phyloP scores from a whole-genome alignment of 23 tunicate species.

The Halocynthia roretzi region DNA sequence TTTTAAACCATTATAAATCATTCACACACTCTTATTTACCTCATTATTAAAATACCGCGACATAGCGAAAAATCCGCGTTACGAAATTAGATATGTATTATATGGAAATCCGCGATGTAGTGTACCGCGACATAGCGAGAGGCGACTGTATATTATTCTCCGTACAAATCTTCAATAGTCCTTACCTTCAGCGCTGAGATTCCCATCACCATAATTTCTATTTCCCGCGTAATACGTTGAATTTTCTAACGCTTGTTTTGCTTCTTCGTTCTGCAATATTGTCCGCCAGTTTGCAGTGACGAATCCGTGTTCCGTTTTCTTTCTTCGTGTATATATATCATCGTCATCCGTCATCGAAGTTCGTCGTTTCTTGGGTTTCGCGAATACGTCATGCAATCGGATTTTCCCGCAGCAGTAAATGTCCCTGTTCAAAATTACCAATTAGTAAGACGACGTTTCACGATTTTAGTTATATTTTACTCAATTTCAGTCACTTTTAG shows the following conservation, averaged over 20 bases:
- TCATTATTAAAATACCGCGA: too few species aligned
- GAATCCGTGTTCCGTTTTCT: not conserved
- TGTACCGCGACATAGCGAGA: too few species aligned
- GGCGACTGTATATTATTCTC: too few species aligned
- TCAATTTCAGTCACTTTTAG: too few species aligned
- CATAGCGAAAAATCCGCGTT: too few species aligned
- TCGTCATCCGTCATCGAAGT: not conserved
- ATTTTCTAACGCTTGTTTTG: not conserved
- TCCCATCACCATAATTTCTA: not conserved
- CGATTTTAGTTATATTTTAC: too few species aligned
- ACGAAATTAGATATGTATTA: too few species aligned
- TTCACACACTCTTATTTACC: too few species aligned
- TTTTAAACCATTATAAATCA: too few species aligned
- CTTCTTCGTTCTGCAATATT: not conserved
- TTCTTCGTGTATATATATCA: not conserved
- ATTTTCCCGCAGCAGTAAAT: not conserved
- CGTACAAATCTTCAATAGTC: not conserved
- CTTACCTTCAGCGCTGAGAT: not conserved
- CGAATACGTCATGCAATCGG: not conserved
- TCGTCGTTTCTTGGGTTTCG: not conserved
- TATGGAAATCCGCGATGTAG: too few species aligned
- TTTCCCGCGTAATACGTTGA: not conserved
- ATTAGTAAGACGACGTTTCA: too few species aligned
- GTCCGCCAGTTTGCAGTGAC: constrained; percentile 1
- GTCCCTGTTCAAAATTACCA: constrained; percentile 6